Conservation (phyloP, 2,113 vertebrate genomes). For the Serinus canaria region DNA sequence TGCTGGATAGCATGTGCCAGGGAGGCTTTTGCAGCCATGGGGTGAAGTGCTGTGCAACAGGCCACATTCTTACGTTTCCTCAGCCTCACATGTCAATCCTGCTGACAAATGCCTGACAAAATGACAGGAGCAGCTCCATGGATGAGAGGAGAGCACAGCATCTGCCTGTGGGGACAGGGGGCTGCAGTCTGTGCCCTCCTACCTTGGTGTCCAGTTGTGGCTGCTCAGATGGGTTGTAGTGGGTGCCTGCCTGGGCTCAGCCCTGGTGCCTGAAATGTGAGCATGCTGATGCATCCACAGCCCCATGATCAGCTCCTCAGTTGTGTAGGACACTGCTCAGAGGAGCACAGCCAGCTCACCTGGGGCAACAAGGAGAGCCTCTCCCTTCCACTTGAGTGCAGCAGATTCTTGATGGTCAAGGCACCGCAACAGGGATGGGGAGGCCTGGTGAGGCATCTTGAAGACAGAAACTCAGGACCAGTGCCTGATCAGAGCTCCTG, state of each 20-base stretch:
- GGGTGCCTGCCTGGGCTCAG: not conserved
- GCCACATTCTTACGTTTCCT: not conserved
- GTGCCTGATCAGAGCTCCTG: not conserved
- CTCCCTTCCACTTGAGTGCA: not conserved
- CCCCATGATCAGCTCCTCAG: not conserved
- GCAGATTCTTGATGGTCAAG: not conserved
- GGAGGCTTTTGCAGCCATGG: not conserved
- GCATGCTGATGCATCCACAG: not conserved
- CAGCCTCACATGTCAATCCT: not conserved
- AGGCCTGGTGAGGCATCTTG: not conserved
- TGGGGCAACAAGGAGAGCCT: not conserved
- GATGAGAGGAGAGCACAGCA: not conserved
- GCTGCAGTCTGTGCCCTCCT: not conserved
- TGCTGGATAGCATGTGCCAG: not conserved
- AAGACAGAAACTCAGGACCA: not conserved
- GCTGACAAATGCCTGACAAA: not conserved
- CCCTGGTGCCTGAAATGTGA: not conserved
- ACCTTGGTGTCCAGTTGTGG: not conserved
- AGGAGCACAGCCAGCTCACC: not conserved
- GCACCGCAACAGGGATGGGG: rapidly evolving
- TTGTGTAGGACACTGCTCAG: not conserved
- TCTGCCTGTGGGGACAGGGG: rapidly evolving
- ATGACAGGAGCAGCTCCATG: not conserved
- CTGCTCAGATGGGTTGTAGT: not conserved
- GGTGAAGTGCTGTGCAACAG: not conserved